phyloP scores from a whole-genome alignment of 2,113 vertebrate species.

The Spermophilus dauricus region DNA sequence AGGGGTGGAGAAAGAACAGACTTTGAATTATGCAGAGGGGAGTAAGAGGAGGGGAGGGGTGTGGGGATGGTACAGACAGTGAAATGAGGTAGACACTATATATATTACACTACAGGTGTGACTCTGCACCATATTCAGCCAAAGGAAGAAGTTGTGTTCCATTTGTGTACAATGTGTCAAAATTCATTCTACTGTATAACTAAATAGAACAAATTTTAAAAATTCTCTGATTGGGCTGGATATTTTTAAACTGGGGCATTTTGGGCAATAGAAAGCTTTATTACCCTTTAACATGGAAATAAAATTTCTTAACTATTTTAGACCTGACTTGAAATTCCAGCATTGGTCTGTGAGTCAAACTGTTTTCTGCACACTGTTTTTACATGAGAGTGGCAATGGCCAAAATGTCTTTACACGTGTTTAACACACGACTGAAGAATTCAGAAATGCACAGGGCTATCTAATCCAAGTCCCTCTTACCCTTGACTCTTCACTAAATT shows the following conservation, averaged over 20 bases:
- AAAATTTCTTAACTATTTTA: not conserved
- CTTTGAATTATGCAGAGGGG: no score
- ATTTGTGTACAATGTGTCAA: no score
- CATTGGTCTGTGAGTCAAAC: not conserved
- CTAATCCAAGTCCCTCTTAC: not conserved
- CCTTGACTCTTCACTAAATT: not conserved
- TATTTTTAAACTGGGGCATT: not conserved
- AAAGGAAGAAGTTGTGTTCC: no score
- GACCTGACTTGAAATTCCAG: not conserved
- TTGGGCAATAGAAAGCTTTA: not conserved
- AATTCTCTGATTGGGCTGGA: no score
- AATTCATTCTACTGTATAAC: no score
- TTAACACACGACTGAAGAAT: constrained; percentile 11
- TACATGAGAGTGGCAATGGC: not conserved
- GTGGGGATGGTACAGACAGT: no score
- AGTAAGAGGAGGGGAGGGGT: no score
- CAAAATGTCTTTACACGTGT: not conserved
- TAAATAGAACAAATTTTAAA: no score
- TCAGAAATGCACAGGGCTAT: not conserved
- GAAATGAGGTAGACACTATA: no score
- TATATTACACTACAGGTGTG: no score
- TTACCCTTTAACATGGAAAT: not conserved
- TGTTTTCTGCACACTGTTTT: not conserved
- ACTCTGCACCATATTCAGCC: no score
- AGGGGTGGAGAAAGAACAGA: no score